Evolutionary conservation across 2,797 vertebrate species (phyloP).

Genomic region (Delichon dasypus): DNA sequence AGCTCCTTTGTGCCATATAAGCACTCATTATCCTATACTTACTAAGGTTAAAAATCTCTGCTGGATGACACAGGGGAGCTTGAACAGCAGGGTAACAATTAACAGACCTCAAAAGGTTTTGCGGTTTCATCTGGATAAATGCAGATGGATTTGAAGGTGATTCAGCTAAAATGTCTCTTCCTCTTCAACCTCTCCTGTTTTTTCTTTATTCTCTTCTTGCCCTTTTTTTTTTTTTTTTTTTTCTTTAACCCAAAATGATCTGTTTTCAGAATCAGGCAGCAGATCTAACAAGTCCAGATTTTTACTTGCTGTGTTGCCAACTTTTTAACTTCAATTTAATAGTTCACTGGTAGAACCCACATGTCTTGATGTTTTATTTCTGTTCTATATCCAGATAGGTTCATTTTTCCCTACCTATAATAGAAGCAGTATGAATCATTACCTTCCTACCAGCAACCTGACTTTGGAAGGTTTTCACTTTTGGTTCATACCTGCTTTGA

Average conservation of each 20-base stretch:
- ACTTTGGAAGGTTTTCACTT: background rate
- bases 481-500: background rate
- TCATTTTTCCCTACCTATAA: background rate
- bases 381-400: background rate
- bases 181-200: rapidly evolving
- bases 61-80: background rate
- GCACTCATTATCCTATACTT: constrained; percentile 26
- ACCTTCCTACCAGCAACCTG: background rate
- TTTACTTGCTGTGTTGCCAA: background rate
- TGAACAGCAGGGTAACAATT: constrained; percentile 24
- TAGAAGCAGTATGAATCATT: constrained; percentile 7
- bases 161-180: background rate
- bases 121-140: background rate
- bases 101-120: background rate
- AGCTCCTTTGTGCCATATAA: constrained; percentile 38
- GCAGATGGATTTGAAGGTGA: background rate
- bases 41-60: constrained; percentile 37
- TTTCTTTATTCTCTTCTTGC: rapidly evolving
- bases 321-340: background rate
- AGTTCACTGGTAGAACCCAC: background rate
- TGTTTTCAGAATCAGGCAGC: background rate
- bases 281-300: background rate
- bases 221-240: background rate
- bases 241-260: background rate
- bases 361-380: background rate